These are phyloP conservation scores for Thelaira solivaga DNA, from an alignment of 2,888 invertebrate species.

Conservation along the genomic window DNA sequence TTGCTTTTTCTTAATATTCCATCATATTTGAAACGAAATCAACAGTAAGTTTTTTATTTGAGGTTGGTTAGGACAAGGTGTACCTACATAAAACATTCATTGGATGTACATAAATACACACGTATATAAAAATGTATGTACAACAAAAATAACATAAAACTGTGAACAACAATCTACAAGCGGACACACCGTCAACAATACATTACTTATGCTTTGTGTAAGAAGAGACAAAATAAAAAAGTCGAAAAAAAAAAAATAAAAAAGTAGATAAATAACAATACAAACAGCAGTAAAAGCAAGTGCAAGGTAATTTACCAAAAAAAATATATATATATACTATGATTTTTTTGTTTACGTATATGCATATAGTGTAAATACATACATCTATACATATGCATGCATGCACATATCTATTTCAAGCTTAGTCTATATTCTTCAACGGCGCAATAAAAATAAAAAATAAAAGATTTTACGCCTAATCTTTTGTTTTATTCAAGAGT, in stretches of 20 bases:
- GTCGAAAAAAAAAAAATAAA: constrained; percentile 23
- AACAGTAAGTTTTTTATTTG: constrained; percentile 53
- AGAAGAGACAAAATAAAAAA: constrained; percentile 18
- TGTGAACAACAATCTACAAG: constrained; percentile 4
- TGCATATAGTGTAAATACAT: not conserved
- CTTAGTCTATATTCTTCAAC: constrained; percentile 37
- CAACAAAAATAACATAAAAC: constrained; percentile 14
- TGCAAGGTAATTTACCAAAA: constrained; percentile 59
- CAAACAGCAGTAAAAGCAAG: constrained; percentile 40
- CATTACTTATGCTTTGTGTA: constrained; percentile 13
- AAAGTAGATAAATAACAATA: constrained; percentile 20
- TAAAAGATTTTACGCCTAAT: too few species aligned
- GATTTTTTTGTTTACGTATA: constrained; percentile 1
- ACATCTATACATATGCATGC: not conserved
- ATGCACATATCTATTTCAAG: constrained; percentile 1
- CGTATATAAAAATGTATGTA: not conserved
- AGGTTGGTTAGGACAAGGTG: constrained; percentile 56
- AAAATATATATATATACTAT: constrained; percentile 6
- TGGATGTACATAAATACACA: not conserved
- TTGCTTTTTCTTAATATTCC: not conserved
- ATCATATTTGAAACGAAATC: constrained; percentile 33
- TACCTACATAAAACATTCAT: constrained; percentile 55
- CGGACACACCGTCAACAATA: not conserved
- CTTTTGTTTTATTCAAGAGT: too few species aligned
- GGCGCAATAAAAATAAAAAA: constrained; percentile 39